Conservation (phyloP, 2,888 invertebrate genomes). For the Xestia rhomboidea region DNA sequence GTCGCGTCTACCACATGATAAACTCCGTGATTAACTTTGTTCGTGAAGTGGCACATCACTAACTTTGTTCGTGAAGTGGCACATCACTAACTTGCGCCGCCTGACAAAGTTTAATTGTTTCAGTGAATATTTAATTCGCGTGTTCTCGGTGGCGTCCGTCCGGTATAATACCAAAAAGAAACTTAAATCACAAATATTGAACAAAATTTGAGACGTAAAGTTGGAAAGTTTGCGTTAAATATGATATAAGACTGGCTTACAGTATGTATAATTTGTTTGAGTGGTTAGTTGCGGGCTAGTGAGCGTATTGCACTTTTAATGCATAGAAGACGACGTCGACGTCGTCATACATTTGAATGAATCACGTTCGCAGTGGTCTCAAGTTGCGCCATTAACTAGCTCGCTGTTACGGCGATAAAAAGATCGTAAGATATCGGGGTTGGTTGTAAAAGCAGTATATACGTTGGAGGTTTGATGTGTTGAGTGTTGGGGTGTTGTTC, state of each 20-base stretch:
- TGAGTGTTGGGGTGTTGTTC: conserved; percentile 48
- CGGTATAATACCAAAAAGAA: conserved; percentile 31
- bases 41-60: conserved; percentile 59
- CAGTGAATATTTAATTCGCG: conserved; percentile 55
- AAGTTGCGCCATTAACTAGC: conserved; percentile 45
- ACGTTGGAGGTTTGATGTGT: conserved; percentile 50
- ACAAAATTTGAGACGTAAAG: conserved; percentile 21
- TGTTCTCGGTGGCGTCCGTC: conserved; percentile 37
- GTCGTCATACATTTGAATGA: conserved; percentile 32
- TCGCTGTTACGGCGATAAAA: conserved; percentile 47
- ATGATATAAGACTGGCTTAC: conserved; percentile 29
- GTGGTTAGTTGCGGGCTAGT: conserved; percentile 37
- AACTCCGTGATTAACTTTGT: conserved; percentile 69
- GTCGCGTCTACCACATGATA: conserved; percentile 64
- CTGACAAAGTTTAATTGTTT: conserved; percentile 57
- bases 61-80: conserved; percentile 63
- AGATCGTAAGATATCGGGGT: conserved; percentile 35
- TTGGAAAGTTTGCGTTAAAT: conserved; percentile 51
- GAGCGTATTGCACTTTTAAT: conserved; percentile 49
- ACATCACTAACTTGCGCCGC: conserved; percentile 53
- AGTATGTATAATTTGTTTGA: conserved; percentile 33
- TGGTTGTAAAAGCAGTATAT: conserved; percentile 42
- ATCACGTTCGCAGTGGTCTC: conserved; percentile 47
- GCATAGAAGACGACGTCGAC: conserved; percentile 32
- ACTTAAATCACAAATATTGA: conserved; percentile 17